Percentiles rank a stretch among this genome's conserved stretches.
Conservation (phyloP, 2,113 vertebrate genomes). For the Okapia johnstoni region DNA sequence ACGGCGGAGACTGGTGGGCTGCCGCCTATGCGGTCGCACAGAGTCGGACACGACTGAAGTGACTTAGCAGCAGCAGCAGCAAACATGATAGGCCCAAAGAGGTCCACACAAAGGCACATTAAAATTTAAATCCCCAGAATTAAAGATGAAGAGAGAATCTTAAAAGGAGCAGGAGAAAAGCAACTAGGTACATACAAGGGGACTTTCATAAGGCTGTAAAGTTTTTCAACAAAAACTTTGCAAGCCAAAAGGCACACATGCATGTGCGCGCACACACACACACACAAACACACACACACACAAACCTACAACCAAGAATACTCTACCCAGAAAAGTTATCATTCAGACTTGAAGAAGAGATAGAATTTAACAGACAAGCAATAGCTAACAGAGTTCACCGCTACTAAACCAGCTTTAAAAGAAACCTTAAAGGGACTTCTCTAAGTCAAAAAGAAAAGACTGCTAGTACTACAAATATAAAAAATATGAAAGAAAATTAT, state of each 20-base stretch:
- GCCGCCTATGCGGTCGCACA: too few relatives aligned
- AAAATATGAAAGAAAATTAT: background rate
- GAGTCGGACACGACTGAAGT: too few relatives aligned
- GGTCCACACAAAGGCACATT: background rate
- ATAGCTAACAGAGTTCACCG: background rate
- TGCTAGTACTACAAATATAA: background rate
- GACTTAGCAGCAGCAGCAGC: too few relatives aligned
- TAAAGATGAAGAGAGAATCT: background rate
- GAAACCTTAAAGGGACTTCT: background rate
- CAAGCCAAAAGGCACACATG: background rate
- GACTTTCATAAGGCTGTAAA: background rate
- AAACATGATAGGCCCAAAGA: background rate
- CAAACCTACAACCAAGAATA: background rate
- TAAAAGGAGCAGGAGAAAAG: background rate
- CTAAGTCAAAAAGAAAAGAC: background rate
- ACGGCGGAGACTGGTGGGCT: too few relatives aligned
- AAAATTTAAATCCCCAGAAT: background rate
- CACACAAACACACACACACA: background rate
- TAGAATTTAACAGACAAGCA: background rate
- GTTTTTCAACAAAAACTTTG: background rate
- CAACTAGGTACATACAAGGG: background rate
- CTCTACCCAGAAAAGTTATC: background rate
- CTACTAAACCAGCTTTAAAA: background rate
- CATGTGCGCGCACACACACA: too few relatives aligned
- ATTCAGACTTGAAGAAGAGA: background rate